phyloP scores from a whole-genome alignment of 1,140 invertebrate genomes.

The Drosophila ironensis region DNA sequence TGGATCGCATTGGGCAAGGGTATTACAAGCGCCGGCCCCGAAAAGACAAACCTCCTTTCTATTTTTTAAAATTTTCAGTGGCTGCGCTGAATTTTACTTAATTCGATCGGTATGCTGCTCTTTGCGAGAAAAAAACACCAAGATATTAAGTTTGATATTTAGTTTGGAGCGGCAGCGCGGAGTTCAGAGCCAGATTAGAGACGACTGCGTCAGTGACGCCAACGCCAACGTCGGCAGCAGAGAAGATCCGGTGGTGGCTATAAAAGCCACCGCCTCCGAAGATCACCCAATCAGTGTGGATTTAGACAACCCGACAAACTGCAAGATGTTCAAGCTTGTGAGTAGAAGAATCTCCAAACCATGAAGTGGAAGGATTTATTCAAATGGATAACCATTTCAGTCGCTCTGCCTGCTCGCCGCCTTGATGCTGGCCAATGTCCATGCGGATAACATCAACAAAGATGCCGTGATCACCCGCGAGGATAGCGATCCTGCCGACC shows the following conservation, averaged over 20 bases:
- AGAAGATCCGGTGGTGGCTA: conserved; percentile 32
- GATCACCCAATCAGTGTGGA: conserved; percentile 70
- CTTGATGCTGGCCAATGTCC: conserved; percentile 56
- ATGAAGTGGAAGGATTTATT: not conserved
- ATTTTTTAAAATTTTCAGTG: conserved; percentile 21
- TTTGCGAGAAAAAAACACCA: conserved; percentile 39
- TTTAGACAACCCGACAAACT: conserved; percentile 56
- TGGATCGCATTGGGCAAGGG: not conserved
- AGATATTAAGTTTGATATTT: conserved; percentile 67
- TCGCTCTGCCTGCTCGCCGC: conserved; percentile 59
- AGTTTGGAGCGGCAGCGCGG: conserved; percentile 37
- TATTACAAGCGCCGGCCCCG: conserved; percentile 4
- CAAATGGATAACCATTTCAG: conserved; percentile 29
- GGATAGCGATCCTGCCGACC: conserved; percentile 42
- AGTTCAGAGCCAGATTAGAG: conserved; percentile 66
- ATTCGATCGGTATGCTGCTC: conserved; percentile 49
- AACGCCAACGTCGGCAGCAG: conserved; percentile 21
- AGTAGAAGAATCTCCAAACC: conserved; percentile 39
- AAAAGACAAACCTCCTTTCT: conserved; percentile 16
- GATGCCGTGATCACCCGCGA: conserved; percentile 43
- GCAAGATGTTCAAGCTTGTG: conserved; percentile 81
- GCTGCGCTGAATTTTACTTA: conserved; percentile 44
- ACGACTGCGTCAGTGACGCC: conserved; percentile 38
- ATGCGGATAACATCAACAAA: conserved; percentile 71
- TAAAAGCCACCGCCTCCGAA: conserved; percentile 52